Conservation (phyloP, 1,140 invertebrate species). For the Dreissena polymorpha region DNA sequence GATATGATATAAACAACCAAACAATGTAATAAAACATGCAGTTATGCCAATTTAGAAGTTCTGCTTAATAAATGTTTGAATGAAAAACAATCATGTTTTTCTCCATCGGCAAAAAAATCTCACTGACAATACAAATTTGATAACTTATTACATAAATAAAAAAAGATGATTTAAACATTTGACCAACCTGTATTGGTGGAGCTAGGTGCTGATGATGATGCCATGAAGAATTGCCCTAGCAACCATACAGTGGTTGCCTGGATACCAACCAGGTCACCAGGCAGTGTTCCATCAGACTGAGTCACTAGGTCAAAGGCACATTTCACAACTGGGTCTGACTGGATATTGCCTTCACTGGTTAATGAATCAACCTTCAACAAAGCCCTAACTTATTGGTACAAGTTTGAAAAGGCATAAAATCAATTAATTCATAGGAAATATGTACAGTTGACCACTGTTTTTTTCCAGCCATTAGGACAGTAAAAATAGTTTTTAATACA, state of each 20-base stretch:
- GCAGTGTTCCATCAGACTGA: background rate
- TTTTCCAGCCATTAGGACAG: too few species aligned
- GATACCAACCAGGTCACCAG: constrained; percentile 65
- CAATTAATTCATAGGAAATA: too few species aligned
- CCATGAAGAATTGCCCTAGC: constrained; percentile 70
- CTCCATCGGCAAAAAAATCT: background rate
- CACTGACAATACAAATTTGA: background rate
- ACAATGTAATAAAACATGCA: too few species aligned
- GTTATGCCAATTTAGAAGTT: too few species aligned
- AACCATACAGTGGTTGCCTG: constrained; percentile 70
- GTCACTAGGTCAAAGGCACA: background rate
- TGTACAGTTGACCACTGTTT: too few species aligned
- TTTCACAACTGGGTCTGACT: background rate
- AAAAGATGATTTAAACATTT: background rate
- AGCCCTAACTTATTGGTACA: too few species aligned
- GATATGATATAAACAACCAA: too few species aligned
- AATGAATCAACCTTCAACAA: background rate
- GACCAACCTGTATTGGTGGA: constrained; percentile 65
- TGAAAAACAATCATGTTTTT: too few species aligned
- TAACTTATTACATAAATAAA: too few species aligned
- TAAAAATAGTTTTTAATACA: too few species aligned
- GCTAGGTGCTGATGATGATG: constrained; percentile 63
- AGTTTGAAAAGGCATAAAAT: too few species aligned
- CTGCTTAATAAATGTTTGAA: too few species aligned
- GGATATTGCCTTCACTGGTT: background rate